Conservation (phyloP, 2,888 invertebrate genomes). For the Dolichomitus sp. region DNA sequence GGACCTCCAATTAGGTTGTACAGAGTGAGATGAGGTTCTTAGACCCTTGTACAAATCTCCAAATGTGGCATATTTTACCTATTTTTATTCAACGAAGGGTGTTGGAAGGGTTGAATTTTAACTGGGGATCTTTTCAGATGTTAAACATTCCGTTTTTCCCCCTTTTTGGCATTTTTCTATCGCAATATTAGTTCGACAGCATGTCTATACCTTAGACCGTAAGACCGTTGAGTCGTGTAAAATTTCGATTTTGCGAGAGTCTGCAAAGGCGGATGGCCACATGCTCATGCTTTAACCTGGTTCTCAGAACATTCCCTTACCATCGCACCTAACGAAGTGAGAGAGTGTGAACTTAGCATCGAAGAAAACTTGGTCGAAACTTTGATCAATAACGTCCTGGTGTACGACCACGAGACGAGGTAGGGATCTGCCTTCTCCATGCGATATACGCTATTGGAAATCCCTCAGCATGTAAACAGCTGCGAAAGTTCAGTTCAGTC, state of each 20-base stretch:
- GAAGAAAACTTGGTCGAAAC: constrained; percentile 45
- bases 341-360: constrained; percentile 42
- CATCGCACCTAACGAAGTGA: constrained; percentile 37
- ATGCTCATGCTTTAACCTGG: constrained; percentile 6
- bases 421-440: neutral
- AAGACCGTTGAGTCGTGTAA: constrained; percentile 12
- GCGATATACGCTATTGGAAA: constrained; percentile 16
- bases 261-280: constrained; percentile 35
- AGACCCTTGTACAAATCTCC: no score
- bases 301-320: neutral
- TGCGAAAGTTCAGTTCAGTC: constrained; percentile 17
- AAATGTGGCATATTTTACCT: no score
- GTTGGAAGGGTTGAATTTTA: no score
- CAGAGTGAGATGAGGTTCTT: no score
- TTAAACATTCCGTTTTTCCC: neutral
- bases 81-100: no score
- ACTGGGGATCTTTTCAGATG: no score
- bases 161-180: constrained; percentile 2
- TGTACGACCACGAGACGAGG: constrained; percentile 5
- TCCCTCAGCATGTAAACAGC: constrained; percentile 21
- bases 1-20: no score
- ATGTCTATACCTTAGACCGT: constrained; percentile 3
- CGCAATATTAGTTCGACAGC: constrained; percentile 2
- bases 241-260: constrained; percentile 42
- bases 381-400: constrained; percentile 44